Evolutionary conservation across 2,797 vertebrate species (phyloP).

Genomic region (Molothrus aeneus): DNA sequence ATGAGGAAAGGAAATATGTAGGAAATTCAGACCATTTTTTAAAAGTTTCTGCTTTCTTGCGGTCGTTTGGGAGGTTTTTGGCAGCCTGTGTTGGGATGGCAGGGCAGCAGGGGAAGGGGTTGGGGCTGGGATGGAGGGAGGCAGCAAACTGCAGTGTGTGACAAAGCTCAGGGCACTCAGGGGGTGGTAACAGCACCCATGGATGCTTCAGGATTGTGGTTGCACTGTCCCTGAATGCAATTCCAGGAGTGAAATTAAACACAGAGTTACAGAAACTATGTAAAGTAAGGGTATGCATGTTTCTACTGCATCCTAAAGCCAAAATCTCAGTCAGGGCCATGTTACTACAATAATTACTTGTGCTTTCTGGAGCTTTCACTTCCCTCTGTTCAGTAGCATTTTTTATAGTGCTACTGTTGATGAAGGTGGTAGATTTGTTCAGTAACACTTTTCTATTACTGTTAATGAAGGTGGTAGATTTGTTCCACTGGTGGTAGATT

Average conservation of each 20-base stretch:
- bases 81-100: accelerated
- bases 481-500: not conserved
- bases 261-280: not conserved
- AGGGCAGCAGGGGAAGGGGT: not conserved
- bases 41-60: not conserved
- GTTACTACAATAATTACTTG: not conserved
- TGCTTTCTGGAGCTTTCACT: not conserved
- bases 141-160: not conserved
- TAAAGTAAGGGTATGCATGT: not conserved
- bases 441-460: too few relatives aligned
- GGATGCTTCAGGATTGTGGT: not conserved
- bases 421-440: not conserved
- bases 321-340: not conserved
- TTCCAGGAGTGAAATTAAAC: not conserved
- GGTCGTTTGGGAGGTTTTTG: not conserved
- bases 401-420: accelerated
- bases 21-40: not conserved
- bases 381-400: not conserved
- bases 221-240: not conserved
- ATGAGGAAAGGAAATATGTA: accelerated
- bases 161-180: accelerated
- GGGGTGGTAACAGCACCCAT: not conserved
- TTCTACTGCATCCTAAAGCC: not conserved
- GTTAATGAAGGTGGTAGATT: not conserved
- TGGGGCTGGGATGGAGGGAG: not conserved